Evolutionary conservation across 2,888 invertebrate species (phyloP).

Genomic region (Adelphocoris suturalis): DNA sequence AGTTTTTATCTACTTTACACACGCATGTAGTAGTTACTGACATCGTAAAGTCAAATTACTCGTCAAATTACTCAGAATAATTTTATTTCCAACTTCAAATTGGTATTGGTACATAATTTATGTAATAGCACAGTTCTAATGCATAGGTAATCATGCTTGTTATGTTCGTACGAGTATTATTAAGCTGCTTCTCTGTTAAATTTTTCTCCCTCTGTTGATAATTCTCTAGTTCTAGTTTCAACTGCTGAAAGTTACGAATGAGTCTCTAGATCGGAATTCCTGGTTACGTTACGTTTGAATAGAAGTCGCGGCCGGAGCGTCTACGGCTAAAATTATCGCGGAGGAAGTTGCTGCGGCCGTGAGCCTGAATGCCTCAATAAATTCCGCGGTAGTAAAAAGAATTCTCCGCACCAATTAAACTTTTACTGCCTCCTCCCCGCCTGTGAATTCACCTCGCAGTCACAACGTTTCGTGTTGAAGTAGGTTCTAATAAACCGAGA

Average conservation of each 20-base stretch:
- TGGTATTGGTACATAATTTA: too few relatives aligned
- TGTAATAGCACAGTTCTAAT: too few relatives aligned
- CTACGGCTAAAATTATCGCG: conserved; percentile 50
- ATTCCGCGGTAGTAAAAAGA: conserved; percentile 39
- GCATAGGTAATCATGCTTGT: too few relatives aligned
- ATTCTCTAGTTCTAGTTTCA: neutral
- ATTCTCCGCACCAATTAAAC: conserved; percentile 3
- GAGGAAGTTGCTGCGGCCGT: conserved; percentile 38
- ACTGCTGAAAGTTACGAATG: neutral
- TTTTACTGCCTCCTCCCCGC: neutral
- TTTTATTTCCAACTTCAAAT: too few relatives aligned
- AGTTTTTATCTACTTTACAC: too few relatives aligned
- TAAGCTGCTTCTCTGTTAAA: too few relatives aligned
- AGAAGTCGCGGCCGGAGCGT: conserved; percentile 13
- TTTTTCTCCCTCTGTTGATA: too few relatives aligned
- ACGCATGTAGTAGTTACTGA: too few relatives aligned
- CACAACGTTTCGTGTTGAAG: neutral
- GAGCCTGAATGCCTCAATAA: conserved; percentile 32
- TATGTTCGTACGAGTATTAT: too few relatives aligned
- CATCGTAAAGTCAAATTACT: too few relatives aligned
- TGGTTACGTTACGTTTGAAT: conserved; percentile 33
- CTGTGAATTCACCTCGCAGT: neutral
- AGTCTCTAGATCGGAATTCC: neutral
- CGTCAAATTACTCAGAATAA: too few relatives aligned
- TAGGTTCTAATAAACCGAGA: too few relatives aligned